These are phyloP conservation scores for Eustalomyia histrio DNA, from an alignment of 2,888 invertebrate species.

Conservation along the genomic window DNA sequence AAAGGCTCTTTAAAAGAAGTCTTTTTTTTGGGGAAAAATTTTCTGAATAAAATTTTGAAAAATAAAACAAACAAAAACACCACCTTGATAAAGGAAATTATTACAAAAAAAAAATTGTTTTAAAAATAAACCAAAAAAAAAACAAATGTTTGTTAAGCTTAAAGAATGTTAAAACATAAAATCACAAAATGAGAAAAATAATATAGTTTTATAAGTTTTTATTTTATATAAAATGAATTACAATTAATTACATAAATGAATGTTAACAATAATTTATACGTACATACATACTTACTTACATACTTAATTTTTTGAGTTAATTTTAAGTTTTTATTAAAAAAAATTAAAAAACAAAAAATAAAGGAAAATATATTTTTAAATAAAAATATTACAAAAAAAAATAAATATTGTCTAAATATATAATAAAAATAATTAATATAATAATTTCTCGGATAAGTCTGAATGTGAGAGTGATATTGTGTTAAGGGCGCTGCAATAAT, in stretches of 20 bases:
- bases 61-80: constrained; percentile 56
- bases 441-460: constrained; percentile 78
- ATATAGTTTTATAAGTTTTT: constrained; percentile 50
- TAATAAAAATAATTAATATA: constrained; percentile 48
- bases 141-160: constrained; percentile 65
- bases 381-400: constrained; percentile 33
- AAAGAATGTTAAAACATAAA: constrained; percentile 40
- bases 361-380: constrained; percentile 37
- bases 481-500: constrained; percentile 78
- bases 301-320: constrained; percentile 69
- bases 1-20: constrained; percentile 48
- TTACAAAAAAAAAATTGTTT: constrained; percentile 37
- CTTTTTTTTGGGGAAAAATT: constrained; percentile 48
- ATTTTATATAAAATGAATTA: constrained; percentile 33
- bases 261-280: constrained; percentile 51
- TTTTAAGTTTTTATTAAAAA: constrained; percentile 65
- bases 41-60: constrained; percentile 41
- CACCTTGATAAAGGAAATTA: constrained; percentile 58
- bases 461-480: constrained; percentile 79
- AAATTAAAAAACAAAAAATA: constrained; percentile 1
- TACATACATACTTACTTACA: constrained; percentile 13
- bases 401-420: constrained; percentile 59
- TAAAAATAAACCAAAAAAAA: constrained; percentile 22
- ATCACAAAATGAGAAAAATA: constrained; percentile 12
- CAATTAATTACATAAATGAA: constrained; percentile 27